phyloP scores from a whole-genome alignment of 2,888 invertebrate genomes.

The Chironomus tentans region DNA sequence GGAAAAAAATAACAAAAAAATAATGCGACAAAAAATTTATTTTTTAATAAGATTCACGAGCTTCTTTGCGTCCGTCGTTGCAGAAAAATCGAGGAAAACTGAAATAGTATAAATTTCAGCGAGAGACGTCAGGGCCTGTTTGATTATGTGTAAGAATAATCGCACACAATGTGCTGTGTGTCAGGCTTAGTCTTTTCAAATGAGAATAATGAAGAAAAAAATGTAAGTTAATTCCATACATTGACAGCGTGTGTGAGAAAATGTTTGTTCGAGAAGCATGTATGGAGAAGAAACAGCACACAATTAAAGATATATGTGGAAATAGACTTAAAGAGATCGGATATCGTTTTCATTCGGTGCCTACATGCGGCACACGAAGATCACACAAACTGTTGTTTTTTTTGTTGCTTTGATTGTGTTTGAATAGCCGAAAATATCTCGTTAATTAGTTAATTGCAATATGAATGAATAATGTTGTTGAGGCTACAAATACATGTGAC shows the following conservation, averaged over 20 bases:
- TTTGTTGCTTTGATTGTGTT: neutral
- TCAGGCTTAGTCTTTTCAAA: neutral
- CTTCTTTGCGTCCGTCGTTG: conserved; percentile 22
- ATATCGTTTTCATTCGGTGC: neutral
- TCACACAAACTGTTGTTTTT: neutral
- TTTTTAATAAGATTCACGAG: no score
- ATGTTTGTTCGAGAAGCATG: neutral
- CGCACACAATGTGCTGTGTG: neutral
- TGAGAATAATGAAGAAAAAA: neutral
- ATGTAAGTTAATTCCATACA: neutral
- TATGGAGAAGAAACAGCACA: neutral
- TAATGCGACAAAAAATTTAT: neutral
- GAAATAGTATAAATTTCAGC: neutral
- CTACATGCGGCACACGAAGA: neutral
- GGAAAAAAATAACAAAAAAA: no score
- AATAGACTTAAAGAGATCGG: neutral
- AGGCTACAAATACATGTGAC: neutral
- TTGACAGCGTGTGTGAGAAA: neutral
- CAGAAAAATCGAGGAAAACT: conserved; percentile 26
- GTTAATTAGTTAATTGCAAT: conserved; percentile 16
- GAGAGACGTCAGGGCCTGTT: neutral
- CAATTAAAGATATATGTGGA: no score
- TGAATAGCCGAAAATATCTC: neutral
- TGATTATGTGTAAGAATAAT: neutral
- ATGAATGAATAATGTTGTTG: neutral